Base-by-base conservation (phyloP, 2,113 vertebrate species). In the Gallinago undulata region DNA sequence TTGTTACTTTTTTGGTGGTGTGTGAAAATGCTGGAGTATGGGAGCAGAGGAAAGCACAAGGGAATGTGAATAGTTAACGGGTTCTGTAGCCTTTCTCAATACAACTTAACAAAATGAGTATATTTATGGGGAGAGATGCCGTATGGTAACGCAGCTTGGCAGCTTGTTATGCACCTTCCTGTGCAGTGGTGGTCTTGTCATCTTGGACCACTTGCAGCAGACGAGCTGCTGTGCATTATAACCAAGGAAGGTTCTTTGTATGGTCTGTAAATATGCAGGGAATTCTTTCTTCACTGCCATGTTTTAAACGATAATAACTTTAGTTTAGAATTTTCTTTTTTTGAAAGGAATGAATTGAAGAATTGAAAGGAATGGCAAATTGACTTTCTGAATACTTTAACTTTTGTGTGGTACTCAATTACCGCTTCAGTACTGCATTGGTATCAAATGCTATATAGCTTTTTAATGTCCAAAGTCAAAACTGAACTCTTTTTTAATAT, bases 371-470 rank as follows among this genome's bases (percentile, higher is more conserved):
- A 87, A 64, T 53, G 50, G 41, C 23, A 78, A 35, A 28, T 22
- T 10, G 5, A 35, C 59, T 80, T 68, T 82, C 43, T 91, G 6
- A 75, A n/a, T 70, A 28, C 16, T 74, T 70, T 2, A 50, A 11
- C 9, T 87, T 72, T 5, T 13, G 4, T 22, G 15, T 66, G 27
- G 9, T 19, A 48, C 56, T 83, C 0, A 6, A 7, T 60, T 82
- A 30, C 28, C 51, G 33, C 28, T 51, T 18, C 57, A 84, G 21
- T 59, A 64, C 27, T 66, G 1, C n/a, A 45, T 2, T 72, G 0
- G 1, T 25, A 45, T 8, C 3, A 6, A 50, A 17, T 21, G 75
- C 18, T 28, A 2, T 11, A 0, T 25, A 13, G 21, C 31, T 85
- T 66, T 70, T 22, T 48, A 6, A 48, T 53, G 45, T 51, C 47